Evolutionary conservation across 2,113 vertebrate species (phyloP), one percentile per base, ranked within the genome.

Genomic region (Chlorodrepanis virens): DNA sequence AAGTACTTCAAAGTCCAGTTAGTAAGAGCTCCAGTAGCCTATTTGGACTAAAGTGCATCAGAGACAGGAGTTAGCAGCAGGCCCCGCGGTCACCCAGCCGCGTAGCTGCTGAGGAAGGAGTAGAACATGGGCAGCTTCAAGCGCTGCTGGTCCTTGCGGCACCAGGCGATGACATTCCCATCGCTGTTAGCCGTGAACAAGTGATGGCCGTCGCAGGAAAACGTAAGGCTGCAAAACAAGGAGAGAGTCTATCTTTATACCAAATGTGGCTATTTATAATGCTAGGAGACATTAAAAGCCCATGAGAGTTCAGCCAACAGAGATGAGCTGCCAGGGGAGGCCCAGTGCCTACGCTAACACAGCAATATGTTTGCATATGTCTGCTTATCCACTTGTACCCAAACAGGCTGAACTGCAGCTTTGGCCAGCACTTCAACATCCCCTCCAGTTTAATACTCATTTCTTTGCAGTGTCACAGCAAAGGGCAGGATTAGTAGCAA

Each of bases 101-200:
- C 99, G 2, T 99, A 99, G 98, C 98, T 99, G 98, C 99, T 99
- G 53, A 99, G 98, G 98, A 99, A 99, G 56, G 99, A 99, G 89
- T 99, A 99, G 98, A 99, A 99, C 99, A 99, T 99, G 82, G 99
- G 99, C 69, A 99, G 97, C 97, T 99, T 99, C 97, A 99, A 90
- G 75, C 99, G 98, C 97, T 99, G 99, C 97, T 99, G 99, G 98
- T 99, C 99, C 77, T 99, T 98, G 59, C 99, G 98, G 90, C 99
- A 99, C 99, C 99, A 99, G 37, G 99, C 99, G 44, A 99, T 99
- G 83, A 99, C 99, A 0, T 98, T 99, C 45, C 99, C 99, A 22
- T 99, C 99, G 23, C 98, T 99, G 96, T 99, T 99, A 3, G 99
- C 99, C 1, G 99, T 99, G 98, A 99, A 99, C 82, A 99, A 97